Conservation (phyloP, 2,888 invertebrate genomes). For the Tinea semifulvella region DNA sequence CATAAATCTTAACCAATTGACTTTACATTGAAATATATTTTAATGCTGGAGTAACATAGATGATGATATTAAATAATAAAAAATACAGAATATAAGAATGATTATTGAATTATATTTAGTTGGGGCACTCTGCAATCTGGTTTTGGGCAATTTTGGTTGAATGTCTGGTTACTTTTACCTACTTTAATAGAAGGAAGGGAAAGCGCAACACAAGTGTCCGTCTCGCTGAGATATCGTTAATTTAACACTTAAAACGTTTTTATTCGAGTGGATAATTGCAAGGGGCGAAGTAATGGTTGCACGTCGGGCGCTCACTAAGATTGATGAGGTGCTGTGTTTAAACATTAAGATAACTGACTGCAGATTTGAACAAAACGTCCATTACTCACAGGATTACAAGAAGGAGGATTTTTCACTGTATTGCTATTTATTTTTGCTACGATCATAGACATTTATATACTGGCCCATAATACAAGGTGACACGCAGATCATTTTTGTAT, state of each 20-base stretch:
- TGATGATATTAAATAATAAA: too few species aligned
- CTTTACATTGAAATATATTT: too few species aligned
- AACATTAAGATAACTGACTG: slow-evolving; percentile 52
- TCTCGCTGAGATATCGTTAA: slow-evolving; percentile 53
- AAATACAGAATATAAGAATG: too few species aligned
- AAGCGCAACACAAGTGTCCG: background rate
- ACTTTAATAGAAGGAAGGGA: background rate
- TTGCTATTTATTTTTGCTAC: too few species aligned
- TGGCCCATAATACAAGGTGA: too few species aligned
- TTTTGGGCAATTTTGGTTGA: background rate
- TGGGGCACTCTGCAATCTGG: background rate
- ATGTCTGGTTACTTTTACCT: too few species aligned
- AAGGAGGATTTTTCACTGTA: too few species aligned
- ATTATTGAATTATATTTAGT: background rate
- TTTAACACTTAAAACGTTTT: slow-evolving; percentile 65
- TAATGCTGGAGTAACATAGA: too few species aligned
- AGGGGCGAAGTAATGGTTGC: slow-evolving; percentile 51
- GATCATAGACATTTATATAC: too few species aligned
- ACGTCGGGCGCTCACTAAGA: slow-evolving; percentile 52
- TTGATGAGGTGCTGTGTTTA: slow-evolving; percentile 55
- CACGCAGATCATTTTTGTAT: too few species aligned
- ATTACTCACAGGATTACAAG: slow-evolving; percentile 25
- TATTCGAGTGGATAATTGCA: slow-evolving; percentile 63
- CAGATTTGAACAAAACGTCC: slow-evolving; percentile 54
- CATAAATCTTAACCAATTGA: too few species aligned